Base-by-base conservation (phyloP, 1,140 invertebrate species). In the Sinella curviseta region DNA sequence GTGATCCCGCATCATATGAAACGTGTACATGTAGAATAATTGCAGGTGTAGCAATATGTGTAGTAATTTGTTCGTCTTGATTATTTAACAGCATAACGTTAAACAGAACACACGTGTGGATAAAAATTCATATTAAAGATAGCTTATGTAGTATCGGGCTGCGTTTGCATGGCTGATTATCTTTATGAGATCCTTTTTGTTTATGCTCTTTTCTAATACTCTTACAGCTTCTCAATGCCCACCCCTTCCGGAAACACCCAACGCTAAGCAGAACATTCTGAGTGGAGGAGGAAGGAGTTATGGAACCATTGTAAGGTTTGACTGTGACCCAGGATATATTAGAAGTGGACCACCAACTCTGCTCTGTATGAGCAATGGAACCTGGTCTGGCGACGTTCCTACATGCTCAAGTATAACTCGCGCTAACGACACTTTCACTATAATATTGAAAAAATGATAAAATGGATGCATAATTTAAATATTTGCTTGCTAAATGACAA, bases 361-460 rank as follows among this genome's bases (percentile, higher is more conserved):
- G 54, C 90, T 97, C 24, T 99, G 97, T 86, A 96, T 95, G 93
- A 95, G 94, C 84, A 96, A 98, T 86, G 97, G 97, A 31, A 96
- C 95, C 8, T 99, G 97, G 97, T 97, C 95, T 55, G 94, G 94
- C 73, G 90, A 93, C 79, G 94, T 97, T 20, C 97, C 97, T 20
- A 91, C 90, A 3, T 99, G 97, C 87, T 91, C 94, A 77, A 91
- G 95, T 90, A 89, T 90, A n/a, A n/a, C n/a, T n/a, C n/a, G n/a
- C n/a, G n/a, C n/a, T n/a, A n/a, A n/a, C n/a, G 90, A 87, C 57
- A 74, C 77, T 76, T 74, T n/a, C n/a, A n/a, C 28, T 74, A n/a
- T 35, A 70, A 35, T n/a, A n/a, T n/a, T n/a, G n/a, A n/a, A n/a
- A n/a, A n/a, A n/a, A n/a, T n/a, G n/a, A n/a, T n/a, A n/a, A n/a